Evolutionary conservation across 1,140 invertebrate genomes (phyloP), one percentile per base, ranked within the genome.

Genomic region (Neotoxoptera formosana): DNA sequence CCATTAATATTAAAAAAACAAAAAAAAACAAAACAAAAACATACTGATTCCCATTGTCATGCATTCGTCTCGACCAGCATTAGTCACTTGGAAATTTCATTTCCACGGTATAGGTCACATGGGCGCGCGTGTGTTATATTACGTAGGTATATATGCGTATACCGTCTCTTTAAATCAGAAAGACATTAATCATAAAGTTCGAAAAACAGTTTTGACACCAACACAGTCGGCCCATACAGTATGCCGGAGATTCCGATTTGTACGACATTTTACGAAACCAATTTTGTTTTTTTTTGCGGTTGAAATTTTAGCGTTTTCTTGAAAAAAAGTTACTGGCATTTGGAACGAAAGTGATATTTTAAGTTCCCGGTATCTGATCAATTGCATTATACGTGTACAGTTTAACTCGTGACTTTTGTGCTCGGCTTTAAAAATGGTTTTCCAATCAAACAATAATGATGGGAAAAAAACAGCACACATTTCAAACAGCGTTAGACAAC

Each of bases 81-180:
- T 76, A 76, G 60, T 76, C 60, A 76, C 60, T 76, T 76, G 60
- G 30, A 76, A 76, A 76, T 76, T 76, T 76, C 11, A 76, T 76
- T 76, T 76, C 60, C 60, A 76, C 17, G 60, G 60, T 76, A n/a
- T 76, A 76, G 60, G 60, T 76, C 60, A 76, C 60, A 76, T 76
- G 60, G 60, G 60, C 17, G 60, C 30, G 60, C 14, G 60, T 76
- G 11, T 67, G 30, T n/a, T 76, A n/a, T 17, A 76, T 76, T n/a
- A n/a, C n/a, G 6, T n/a, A 76, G 4, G 4, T 41, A 41, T 41
- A 41, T 41, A 41, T 41, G 4, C n/a, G n/a, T 17, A 67, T 76
- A 76, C n/a, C n/a, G 60, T 76, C 60, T 76, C 30, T 76, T 76
- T 34, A 76, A 76, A 76, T 76, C 60, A 76, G 60, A 76, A 76